Evolutionary conservation across 2,888 invertebrate species (phyloP), one percentile per base, ranked within the genome.

Genomic region (Drosophila nr. perissopoda): DNA sequence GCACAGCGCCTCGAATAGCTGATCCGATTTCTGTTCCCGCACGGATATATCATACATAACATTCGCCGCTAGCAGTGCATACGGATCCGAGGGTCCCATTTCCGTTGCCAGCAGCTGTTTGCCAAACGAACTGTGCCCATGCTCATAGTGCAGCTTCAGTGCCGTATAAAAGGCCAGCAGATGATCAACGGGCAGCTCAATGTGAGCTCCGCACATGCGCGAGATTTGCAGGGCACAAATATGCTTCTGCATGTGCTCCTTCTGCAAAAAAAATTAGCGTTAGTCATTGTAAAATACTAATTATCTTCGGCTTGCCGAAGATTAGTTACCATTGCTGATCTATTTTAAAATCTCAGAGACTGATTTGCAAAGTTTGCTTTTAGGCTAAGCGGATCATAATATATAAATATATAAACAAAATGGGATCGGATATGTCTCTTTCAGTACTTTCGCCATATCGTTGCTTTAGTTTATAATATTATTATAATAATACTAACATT

Each of bases 231-330:
- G 91, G 57, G 96, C 96, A 72, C 96, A 96, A 70, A 98, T 95
- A 90, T 98, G 98, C 62, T 96, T 95, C 88, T 97, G 96, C 95
- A 98, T 96, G 93, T 97, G 96, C 83, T 96, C 95, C 69, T 94
- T 94, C 96, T 96, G 82, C 29, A 91, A 51, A 54, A 29, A 54
- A 25, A 18, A 18, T 33, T 33, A 33, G 33, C 18, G 11, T 49
- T 49, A 49, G 11, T 13, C 18, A 4, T 18, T 16, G 3, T 29
- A 49, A 10, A 49, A 49, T 27, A 29, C 29, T 6, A 18, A 27
- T 49, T 49, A 49, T 27, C 27, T 27, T 49, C 48, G 18, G 5
- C 48, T 25, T 18, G 48, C 40, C 40, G 40, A 42, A 42, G n/a
- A 42, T n/a, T n/a, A n/a, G 0, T 10, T 42, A 42, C 8, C 8